These are phyloP conservation scores for Orchestes rusci DNA, from an alignment of 2,888 invertebrate genomes.

Conservation along the genomic window DNA sequence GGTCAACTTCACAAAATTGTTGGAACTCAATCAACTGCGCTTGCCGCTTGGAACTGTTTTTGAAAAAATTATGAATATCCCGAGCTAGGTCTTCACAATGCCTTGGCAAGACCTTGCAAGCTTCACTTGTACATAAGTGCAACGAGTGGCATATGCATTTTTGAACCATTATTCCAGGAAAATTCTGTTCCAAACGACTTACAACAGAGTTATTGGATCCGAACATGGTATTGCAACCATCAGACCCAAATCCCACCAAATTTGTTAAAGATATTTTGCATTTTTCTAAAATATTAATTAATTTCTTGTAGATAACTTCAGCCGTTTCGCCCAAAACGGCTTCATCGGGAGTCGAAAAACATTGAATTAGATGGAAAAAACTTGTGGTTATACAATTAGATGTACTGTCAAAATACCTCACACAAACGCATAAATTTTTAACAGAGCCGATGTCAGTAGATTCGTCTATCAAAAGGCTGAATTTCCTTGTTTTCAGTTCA, in stretches of 20 bases:
- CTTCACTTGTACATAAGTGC: conserved; percentile 34
- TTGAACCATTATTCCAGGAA: conserved; percentile 32
- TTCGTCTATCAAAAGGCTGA: conserved; percentile 31
- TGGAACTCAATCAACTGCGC: conserved; percentile 22
- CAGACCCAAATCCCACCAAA: conserved; percentile 37
- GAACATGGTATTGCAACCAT: conserved; percentile 37
- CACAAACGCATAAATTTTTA: neutral
- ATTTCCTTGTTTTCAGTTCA: too few species aligned
- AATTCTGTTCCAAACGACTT: conserved; percentile 28
- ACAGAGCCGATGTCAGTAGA: conserved; percentile 29
- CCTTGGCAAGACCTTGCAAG: conserved; percentile 33
- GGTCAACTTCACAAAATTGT: conserved; percentile 19
- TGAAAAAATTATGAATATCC: conserved; percentile 31
- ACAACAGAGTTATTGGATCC: conserved; percentile 34
- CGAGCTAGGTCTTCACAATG: conserved; percentile 34
- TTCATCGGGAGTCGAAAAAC: conserved; percentile 2
- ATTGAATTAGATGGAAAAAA: neutral
- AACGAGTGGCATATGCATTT: conserved; percentile 37
- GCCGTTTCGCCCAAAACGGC: conserved; percentile 1
- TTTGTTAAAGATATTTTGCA: conserved; percentile 31
- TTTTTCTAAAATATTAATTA: conserved; percentile 7
- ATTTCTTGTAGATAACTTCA: neutral
- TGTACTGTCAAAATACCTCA: neutral
- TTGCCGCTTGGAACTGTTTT: conserved; percentile 23
- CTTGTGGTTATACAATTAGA: neutral